These are phyloP conservation scores for Melieria crassipennis DNA, from an alignment of 2,888 invertebrate species.

Conservation along the genomic window DNA sequence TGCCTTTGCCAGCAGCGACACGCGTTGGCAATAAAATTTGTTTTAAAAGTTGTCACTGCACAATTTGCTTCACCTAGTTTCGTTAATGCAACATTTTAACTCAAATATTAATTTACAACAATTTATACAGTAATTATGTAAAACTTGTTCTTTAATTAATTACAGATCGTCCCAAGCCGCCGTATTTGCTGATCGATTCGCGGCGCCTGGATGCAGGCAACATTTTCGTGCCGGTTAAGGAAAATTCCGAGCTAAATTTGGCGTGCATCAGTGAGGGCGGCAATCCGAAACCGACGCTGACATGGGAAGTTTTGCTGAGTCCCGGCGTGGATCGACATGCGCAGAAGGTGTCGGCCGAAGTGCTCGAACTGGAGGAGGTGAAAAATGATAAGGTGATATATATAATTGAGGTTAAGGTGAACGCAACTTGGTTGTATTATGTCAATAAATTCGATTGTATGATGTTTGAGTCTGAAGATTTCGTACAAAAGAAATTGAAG, in stretches of 20 bases:
- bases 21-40: background rate
- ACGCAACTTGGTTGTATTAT: too few species aligned
- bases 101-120: too few species aligned
- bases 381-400: conserved; percentile 63
- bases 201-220: conserved; percentile 86
- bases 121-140: too few species aligned
- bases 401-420: background rate
- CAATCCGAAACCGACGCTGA: conserved; percentile 73
- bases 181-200: conserved; percentile 87
- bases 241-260: conserved; percentile 83
- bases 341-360: conserved; percentile 68
- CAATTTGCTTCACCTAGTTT: background rate
- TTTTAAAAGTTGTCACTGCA: too few species aligned
- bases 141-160: conserved; percentile 22
- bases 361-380: conserved; percentile 65
- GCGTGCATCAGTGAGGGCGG: conserved; percentile 89
- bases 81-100: too few species aligned
- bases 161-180: conserved; percentile 83
- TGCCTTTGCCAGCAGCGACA: background rate
- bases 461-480: too few species aligned
- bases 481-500: too few species aligned
- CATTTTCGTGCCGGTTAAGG: conserved; percentile 87
- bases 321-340: conserved; percentile 72
- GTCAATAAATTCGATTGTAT: too few species aligned
- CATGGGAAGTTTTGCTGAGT: conserved; percentile 65